A percentile compares a stretch with the other conserved stretches of the same genome.
phyloP scores from a whole-genome alignment of 2,113 vertebrate genomes.

The Myotis yumanensis region DNA sequence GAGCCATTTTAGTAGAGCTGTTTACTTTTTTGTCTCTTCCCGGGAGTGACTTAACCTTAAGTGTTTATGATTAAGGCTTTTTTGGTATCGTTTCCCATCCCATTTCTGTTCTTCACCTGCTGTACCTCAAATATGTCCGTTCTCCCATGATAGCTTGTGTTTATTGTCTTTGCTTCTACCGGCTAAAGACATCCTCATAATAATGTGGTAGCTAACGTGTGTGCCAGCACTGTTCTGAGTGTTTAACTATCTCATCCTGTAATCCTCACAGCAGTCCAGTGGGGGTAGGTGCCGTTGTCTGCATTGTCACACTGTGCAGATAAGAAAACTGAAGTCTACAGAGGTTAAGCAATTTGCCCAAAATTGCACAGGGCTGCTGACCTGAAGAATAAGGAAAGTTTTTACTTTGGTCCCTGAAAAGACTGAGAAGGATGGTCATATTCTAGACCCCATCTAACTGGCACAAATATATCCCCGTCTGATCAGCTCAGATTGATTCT shows the following conservation, averaged over 20 bases:
- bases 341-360: background rate
- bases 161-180: background rate
- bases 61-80: slow-evolving; percentile 4
- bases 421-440: background rate
- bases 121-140: background rate
- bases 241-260: background rate
- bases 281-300: background rate
- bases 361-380: background rate
- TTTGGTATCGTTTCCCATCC: background rate
- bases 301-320: background rate
- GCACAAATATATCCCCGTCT: background rate
- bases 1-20: background rate
- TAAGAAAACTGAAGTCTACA: background rate
- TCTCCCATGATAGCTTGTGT: background rate
- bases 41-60: background rate
- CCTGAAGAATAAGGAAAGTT: background rate
- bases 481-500: background rate
- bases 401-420: slow-evolving; percentile 41
- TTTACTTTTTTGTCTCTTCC: slow-evolving; percentile 7
- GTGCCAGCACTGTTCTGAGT: background rate
- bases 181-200: background rate
- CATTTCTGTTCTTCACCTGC: background rate
- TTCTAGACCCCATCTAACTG: background rate
- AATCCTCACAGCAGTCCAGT: background rate
- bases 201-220: background rate